Percentiles rank a stretch among this genome's conserved stretches.
Conservation (phyloP, 23 tunicate species). For the Trididemnum nubilum region DNA sequence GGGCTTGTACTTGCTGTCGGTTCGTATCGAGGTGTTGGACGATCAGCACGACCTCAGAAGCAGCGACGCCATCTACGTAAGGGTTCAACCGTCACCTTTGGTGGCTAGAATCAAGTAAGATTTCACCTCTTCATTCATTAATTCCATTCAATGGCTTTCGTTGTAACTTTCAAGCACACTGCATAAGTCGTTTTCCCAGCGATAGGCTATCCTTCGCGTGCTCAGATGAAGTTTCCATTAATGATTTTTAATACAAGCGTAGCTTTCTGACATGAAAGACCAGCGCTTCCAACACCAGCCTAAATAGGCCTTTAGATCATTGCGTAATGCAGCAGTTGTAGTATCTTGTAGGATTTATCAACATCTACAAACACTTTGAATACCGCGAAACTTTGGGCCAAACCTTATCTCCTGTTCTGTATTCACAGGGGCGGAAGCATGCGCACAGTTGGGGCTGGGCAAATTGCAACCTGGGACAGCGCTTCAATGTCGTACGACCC, state of each 20-base stretch:
- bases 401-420: too few relatives aligned
- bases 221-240: too few relatives aligned
- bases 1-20: constrained; percentile 71
- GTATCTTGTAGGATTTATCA: too few relatives aligned
- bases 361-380: too few relatives aligned
- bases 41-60: constrained; percentile 63
- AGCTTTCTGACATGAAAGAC: too few relatives aligned
- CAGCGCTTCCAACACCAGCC: too few relatives aligned
- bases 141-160: not conserved
- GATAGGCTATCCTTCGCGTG: too few relatives aligned
- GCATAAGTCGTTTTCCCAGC: not conserved
- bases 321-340: too few relatives aligned
- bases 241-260: too few relatives aligned
- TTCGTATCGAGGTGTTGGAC: constrained; percentile 50
- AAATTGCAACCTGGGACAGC: constrained; percentile 81
- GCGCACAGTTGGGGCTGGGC: constrained; percentile 83
- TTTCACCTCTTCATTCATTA: not conserved
- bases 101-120: constrained; percentile 71
- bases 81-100: constrained; percentile 75
- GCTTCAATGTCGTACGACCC: constrained; percentile 71
- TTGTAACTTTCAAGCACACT: not conserved
- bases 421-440: constrained; percentile 75
- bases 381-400: not conserved
- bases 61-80: constrained; percentile 60
- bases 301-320: too few relatives aligned